Base-by-base conservation (phyloP, 2,797 vertebrate species). In the Sebastes vulpes region DNA sequence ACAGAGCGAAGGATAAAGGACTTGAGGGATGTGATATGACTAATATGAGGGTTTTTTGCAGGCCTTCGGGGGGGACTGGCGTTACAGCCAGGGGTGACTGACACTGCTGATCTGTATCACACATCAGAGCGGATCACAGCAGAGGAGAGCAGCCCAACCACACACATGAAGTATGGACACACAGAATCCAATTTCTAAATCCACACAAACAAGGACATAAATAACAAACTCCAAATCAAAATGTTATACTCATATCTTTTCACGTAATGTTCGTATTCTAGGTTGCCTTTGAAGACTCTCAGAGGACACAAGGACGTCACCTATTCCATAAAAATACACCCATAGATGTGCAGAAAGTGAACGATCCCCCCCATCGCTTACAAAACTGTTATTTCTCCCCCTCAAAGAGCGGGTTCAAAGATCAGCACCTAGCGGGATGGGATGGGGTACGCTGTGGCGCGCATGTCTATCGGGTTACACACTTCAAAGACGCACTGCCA, bases 31-130 rank as follows among this genome's bases (percentile, higher is more conserved):
- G 91, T 90, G 93, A 95, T 94, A 95, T 94, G 94, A 94, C 93
- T 95, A 95, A 95, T 92, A 97, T 95, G 95, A 97, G 96, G 95
- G 93, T 92, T 90, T 95, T 46, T 85, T 92, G 89, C 76, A 32
- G 89, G 92, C 90, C 94, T 94, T 91, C 79, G 72, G 42, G 92
- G 91, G 91, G 84, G 68, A 82, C 77, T 86, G 92, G 85, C 88
- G 71, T 93, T 92, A 90, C 89, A 92, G 94, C 94, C 93, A 81
- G 92, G 88, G 93, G 93, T 93, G 94, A 94, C 92, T 95, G 94
- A 95, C 94, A 93, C 91, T 95, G 95, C 89, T 94, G 93, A 94
- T 95, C 93, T 95, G 89, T 94, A 95, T 95, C 93, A 95, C 90
- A 91, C 92, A 94, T 89, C 91, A 92, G 75, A 92, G 86, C 81